Evolutionary conservation across 64 coral and sea anemone genomes (phyloP).

Genomic region (Montipora foliosa): DNA sequence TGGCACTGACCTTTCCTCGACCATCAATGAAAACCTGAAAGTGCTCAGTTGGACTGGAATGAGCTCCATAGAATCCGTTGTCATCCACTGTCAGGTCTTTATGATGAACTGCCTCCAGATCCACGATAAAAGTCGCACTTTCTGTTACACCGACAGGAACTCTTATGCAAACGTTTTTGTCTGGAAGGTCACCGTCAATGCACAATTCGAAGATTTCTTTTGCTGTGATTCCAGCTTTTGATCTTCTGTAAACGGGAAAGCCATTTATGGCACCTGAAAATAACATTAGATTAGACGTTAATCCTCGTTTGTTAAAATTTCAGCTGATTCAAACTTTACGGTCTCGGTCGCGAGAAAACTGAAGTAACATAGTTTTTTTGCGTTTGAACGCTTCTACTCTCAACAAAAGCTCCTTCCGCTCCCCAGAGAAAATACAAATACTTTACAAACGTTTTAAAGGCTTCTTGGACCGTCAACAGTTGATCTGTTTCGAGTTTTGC

Average conservation of each 20-base stretch:
- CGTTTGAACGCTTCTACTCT: no score
- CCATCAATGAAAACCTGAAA: not conserved
- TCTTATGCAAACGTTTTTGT: not conserved
- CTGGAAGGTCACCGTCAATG: not conserved
- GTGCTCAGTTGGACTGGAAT: conserved; percentile 49
- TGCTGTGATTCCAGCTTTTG: not conserved
- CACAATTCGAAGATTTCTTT: not conserved
- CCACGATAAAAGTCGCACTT: conserved; percentile 19
- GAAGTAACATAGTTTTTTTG: not conserved
- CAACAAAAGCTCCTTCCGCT: no score
- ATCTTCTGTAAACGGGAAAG: not conserved
- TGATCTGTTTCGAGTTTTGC: no score
- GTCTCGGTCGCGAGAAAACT: not conserved
- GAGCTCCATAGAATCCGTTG: conserved; percentile 37
- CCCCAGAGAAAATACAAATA: no score
- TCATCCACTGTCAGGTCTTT: conserved; percentile 48
- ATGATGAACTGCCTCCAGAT: conserved; percentile 17
- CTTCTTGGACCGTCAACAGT: no score
- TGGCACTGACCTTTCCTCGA: not conserved
- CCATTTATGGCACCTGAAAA: no score
- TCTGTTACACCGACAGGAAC: conserved; percentile 3
- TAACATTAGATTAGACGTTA: no score
- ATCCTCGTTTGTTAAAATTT: no score
- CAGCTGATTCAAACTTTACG: no score
- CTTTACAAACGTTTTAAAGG: no score